Base-by-base conservation (phyloP, 2,888 invertebrate genomes). In the Coenonympha arcania region DNA sequence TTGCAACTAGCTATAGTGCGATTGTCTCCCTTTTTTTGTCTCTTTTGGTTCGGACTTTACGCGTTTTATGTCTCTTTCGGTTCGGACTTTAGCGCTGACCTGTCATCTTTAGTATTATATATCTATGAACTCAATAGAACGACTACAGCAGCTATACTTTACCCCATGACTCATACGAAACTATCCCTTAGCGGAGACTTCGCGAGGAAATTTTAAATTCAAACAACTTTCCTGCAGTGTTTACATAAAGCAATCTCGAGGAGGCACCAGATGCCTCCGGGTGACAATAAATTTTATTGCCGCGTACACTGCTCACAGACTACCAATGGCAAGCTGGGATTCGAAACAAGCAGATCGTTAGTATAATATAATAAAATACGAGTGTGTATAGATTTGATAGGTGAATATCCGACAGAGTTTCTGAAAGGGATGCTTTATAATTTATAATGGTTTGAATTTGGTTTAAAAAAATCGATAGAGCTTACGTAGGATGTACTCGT, bases 211-310 rank as follows among this genome's bases (percentile, higher is more conserved):
- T 52, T 49, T 54, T 19, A 54, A 51, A 54, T 55, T 52, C 52
- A 49, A 46, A 49, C 44, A 36, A 24, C 28, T 45, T 40, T 41
- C 31, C 43, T 43, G 36, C 13, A 13, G 39, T 55, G 62, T 53
- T 50, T 52, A 50, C 51, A 44, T 48, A 37, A 48, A 33, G 37
- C 57, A 51, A 42, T 45, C 33, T 49, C 22, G 71, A 76, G 80
- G 75, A 71, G 76, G 80, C 74, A 81, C 79, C 84, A 86, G 85
- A 85, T 86, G 85, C 79, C 77, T 76, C 72, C 65, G 66, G 76
- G 82, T 79, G 85, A 84, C 83, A 82, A 84, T 85, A 86, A 84
- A 86, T 84, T 86, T 83, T 83, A 84, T 83, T 79, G 79, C 74
- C 75, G 78, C 79, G 81, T 79, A 80, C 73, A 73, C 71, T 62